phyloP scores from a whole-genome alignment of 2,797 vertebrate species.

The Aeoliscus strigatus region DNA sequence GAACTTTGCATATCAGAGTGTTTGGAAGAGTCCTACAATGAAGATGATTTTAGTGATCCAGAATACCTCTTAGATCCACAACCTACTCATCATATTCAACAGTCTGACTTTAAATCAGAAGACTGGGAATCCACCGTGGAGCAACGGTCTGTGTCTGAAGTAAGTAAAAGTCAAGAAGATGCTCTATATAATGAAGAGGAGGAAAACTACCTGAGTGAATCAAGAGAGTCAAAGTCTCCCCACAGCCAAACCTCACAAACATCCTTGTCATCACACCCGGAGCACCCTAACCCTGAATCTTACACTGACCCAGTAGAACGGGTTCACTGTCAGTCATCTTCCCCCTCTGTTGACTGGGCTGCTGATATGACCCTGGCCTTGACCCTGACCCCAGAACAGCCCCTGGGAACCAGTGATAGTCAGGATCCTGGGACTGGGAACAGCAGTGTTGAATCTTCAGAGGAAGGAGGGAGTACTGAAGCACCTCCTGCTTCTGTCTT shows the following conservation, averaged over 20 bases:
- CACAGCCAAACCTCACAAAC: conserved; percentile 26
- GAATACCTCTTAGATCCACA: conserved; percentile 42
- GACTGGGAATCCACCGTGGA: conserved; percentile 64
- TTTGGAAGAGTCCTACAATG: conserved; percentile 50
- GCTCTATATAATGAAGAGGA: conserved; percentile 37
- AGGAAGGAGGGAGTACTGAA: conserved; percentile 80
- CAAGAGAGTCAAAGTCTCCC: conserved; percentile 36
- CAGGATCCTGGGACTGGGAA: conserved; percentile 37
- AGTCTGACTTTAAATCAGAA: conserved; percentile 34
- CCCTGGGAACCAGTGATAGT: conserved; percentile 41
- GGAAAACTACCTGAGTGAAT: conserved; percentile 28
- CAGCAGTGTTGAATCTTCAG: conserved; percentile 83
- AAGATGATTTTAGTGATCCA: conserved; percentile 60
- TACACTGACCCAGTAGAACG: conserved; percentile 43
- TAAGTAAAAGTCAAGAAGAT: conserved; percentile 46
- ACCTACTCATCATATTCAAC: conserved; percentile 30
- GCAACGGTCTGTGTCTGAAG: conserved; percentile 63
- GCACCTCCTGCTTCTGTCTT: conserved; percentile 88
- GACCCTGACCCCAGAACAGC: conserved; percentile 47
- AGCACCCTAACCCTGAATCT: conserved; percentile 22
- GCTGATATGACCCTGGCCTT: conserved; percentile 54
- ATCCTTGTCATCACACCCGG: conserved; percentile 60
- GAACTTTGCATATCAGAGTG: conserved; percentile 60
- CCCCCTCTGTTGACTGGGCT: conserved; percentile 40
- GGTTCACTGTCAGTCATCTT: conserved; percentile 53